A percentile compares a stretch with the other conserved stretches of the same genome.
phyloP scores from a whole-genome alignment of 2,113 vertebrate species.

The Prunella fulvescens region DNA sequence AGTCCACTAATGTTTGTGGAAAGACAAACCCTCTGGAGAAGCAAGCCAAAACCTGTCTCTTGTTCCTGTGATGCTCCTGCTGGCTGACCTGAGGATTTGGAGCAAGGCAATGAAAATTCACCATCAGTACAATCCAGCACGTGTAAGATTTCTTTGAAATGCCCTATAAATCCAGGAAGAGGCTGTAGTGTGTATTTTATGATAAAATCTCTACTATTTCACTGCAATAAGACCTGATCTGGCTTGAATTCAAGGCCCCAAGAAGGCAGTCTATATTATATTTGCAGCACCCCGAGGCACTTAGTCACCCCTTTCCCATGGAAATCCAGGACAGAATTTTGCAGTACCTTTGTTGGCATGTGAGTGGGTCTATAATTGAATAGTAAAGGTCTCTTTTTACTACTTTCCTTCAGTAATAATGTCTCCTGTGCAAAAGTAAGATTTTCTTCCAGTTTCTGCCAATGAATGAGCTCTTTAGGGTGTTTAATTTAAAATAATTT shows the following conservation, averaged over 20 bases:
- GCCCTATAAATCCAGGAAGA: background rate
- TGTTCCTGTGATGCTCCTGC: background rate
- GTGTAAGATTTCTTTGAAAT: background rate
- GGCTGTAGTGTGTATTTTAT: background rate
- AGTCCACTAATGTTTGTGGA: background rate
- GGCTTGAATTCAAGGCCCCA: background rate
- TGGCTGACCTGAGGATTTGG: background rate
- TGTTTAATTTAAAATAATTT: conserved; percentile 12
- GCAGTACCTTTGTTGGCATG: background rate
- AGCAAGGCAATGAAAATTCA: background rate
- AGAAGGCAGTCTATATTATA: background rate
- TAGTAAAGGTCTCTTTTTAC: background rate
- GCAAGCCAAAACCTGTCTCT: background rate
- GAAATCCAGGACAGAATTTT: background rate
- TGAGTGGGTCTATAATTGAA: background rate
- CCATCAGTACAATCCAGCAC: background rate
- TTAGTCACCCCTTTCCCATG: background rate
- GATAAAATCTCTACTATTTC: background rate
- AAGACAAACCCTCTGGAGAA: background rate
- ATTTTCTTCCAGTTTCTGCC: background rate
- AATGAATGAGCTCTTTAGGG: background rate
- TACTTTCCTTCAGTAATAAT: background rate
- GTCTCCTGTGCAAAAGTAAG: background rate
- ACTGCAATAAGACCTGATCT: background rate
- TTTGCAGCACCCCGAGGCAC: background rate